Base-by-base conservation (phyloP, 2,888 invertebrate species). In the Busseola fusca region DNA sequence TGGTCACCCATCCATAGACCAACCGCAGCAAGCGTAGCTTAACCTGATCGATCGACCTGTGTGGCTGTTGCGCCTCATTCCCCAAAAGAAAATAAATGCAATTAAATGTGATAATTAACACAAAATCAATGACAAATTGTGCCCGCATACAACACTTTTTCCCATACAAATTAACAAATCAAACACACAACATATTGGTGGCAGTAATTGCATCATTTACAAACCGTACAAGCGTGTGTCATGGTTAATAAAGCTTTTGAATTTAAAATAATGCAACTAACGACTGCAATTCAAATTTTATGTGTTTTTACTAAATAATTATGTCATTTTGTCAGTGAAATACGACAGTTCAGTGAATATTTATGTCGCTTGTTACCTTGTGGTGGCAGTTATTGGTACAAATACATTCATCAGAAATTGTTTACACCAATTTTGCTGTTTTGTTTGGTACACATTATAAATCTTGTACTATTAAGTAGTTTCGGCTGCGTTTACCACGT, bases 141-240 rank as follows among this genome's bases (percentile, higher is more conserved):
- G 62, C 71, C 82, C 81, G 71, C 71, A 80, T 75, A 59, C 57
- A 72, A 69, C 52, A 79, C 65, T 84, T 82, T 84, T 84, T 82
- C 64, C 74, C 63, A 63, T 74, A 60, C 65, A 69, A 78, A 84
- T 82, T 78, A 82, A 80, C 83, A 75, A 78, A 82, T 82, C 83
- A 82, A 76, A 84, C 83, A 84, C 80, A 81, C 71, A 78, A 73
- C 78, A 62, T 64, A 82, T 84, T 82, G 69, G 80, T 73, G 70
- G 67, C 54, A 75, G 78, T 84, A 84, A 84, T 84, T 81, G 74
- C 84, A 82, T 80, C 69, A 82, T 84, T 84, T 81, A 84, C 74
- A 67, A 76, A 80, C 81, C 78, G 30, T 83, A 74, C 71, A 60
- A 66, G 62, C 75, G 63, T 73, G 62, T 73, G 77, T 73, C 74